phyloP scores from a whole-genome alignment of 2,113 vertebrate species.

The Syrrhaptes paradoxus region DNA sequence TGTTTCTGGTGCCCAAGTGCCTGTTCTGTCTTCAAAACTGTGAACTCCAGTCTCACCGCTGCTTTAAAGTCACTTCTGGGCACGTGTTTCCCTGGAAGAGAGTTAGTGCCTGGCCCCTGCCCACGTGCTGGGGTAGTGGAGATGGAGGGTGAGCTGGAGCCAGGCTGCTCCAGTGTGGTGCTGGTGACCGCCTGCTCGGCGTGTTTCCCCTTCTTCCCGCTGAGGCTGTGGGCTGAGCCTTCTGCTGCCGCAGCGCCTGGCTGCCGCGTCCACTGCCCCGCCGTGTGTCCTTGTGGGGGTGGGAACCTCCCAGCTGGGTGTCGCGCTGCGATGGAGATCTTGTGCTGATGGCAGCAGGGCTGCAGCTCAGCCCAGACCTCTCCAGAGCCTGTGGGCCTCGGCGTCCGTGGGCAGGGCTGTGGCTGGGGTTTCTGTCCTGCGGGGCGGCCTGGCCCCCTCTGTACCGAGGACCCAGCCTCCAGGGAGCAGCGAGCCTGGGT shows the following conservation, averaged over 20 bases:
- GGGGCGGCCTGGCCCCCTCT: neutral
- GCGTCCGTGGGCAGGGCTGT: neutral
- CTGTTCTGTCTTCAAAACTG: neutral
- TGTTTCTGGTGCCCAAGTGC: neutral
- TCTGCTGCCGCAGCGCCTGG: fast-evolving
- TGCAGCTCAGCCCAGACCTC: too few relatives aligned
- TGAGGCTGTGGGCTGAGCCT: neutral
- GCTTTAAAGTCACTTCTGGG: neutral
- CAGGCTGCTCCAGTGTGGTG: fast-evolving
- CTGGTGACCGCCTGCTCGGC: neutral
- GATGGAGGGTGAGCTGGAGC: neutral
- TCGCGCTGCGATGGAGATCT: neutral
- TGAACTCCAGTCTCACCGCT: neutral
- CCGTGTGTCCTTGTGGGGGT: neutral
- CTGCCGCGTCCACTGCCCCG: too few relatives aligned
- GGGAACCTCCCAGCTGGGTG: neutral
- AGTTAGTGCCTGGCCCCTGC: neutral
- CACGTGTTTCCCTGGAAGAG: fast-evolving
- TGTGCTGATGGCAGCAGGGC: neutral
- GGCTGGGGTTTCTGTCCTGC: neutral
- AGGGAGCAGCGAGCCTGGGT: neutral
- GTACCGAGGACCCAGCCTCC: neutral
- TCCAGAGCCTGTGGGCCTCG: neutral
- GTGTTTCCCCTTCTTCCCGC: neutral
- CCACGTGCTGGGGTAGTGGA: neutral